Percentiles rank a stretch among this genome's conserved stretches.
These are phyloP conservation scores for Tapirus indicus DNA, from an alignment of 2,797 vertebrate genomes.

Conservation along the genomic window DNA sequence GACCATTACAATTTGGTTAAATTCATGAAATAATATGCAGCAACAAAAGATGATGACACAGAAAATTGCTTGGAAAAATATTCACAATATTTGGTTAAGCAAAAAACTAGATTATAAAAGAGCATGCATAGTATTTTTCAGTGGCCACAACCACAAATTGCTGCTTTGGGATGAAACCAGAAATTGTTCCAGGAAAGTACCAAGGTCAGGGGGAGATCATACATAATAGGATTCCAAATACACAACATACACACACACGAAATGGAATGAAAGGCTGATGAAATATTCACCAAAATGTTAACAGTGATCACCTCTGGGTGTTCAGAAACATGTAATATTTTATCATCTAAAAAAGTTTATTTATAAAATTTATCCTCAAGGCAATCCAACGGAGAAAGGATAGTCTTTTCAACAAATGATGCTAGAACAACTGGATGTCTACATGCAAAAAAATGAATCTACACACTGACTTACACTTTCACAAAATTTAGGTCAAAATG, in stretches of 20 bases:
- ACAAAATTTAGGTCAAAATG: not conserved
- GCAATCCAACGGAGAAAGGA: not conserved
- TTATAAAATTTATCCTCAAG: not conserved
- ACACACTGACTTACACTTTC: not conserved
- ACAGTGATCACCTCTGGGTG: not conserved
- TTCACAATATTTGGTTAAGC: not conserved
- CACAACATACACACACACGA: not conserved
- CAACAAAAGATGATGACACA: not conserved
- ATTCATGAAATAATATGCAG: not conserved
- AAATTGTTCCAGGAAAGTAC: not conserved
- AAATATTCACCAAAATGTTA: conserved; percentile 13
- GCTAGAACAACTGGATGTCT: not conserved
- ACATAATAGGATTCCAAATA: not conserved
- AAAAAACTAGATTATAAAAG: not conserved
- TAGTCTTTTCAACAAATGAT: not conserved
- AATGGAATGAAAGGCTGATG: not conserved
- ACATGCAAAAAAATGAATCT: not conserved
- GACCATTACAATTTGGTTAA: not conserved
- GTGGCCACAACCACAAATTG: not conserved
- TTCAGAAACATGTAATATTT: not conserved
- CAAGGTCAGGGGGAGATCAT: not conserved
- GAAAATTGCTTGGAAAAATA: not conserved
- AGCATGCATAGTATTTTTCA: not conserved
- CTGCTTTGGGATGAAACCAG: conserved; percentile 20
- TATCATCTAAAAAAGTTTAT: not conserved